Evolutionary conservation across 2,797 vertebrate genomes (phyloP).

Genomic region (Acanthurus tractus): DNA sequence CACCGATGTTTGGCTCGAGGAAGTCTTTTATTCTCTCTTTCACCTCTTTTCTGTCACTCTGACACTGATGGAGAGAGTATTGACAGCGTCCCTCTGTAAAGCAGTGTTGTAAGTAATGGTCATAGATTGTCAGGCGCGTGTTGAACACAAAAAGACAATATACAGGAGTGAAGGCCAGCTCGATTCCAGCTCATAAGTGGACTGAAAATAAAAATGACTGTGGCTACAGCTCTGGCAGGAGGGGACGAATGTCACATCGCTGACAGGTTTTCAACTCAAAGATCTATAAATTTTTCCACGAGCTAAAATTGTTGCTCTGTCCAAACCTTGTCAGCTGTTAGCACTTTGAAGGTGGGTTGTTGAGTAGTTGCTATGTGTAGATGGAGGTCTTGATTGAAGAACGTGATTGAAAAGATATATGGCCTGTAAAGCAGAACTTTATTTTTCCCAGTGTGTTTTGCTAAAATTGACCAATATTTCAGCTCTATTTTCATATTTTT

Average conservation of each 20-base stretch:
- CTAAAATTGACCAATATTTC: too few species aligned
- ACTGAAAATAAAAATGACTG: conserved; percentile 29
- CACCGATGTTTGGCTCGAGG: conserved; percentile 41
- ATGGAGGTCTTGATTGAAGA: conserved; percentile 18
- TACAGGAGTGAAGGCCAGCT: conserved; percentile 59
- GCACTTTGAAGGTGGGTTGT: conserved; percentile 21
- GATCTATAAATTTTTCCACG: conserved; percentile 22
- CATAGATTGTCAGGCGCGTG: conserved; percentile 57
- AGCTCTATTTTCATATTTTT: too few species aligned
- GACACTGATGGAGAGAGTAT: conserved; percentile 69
- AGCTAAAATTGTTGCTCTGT: conserved; percentile 23
- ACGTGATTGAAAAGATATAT: not conserved
- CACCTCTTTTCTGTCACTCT: conserved; percentile 32
- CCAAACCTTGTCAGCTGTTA: conserved; percentile 26
- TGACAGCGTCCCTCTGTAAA: conserved; percentile 63
- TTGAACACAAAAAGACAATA: conserved; percentile 59
- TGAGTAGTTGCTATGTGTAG: not conserved
- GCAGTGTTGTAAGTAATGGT: conserved; percentile 68
- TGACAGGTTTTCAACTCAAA: conserved; percentile 1
- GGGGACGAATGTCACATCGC: conserved; percentile 20
- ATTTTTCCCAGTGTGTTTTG: too few species aligned
- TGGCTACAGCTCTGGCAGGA: not conserved
- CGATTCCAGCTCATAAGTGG: conserved; percentile 48
- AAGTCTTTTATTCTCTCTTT: conserved; percentile 51
- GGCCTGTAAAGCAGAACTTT: not conserved